Base-by-base conservation (phyloP, 2,888 invertebrate species). In the Nephrotoma appendiculata region DNA sequence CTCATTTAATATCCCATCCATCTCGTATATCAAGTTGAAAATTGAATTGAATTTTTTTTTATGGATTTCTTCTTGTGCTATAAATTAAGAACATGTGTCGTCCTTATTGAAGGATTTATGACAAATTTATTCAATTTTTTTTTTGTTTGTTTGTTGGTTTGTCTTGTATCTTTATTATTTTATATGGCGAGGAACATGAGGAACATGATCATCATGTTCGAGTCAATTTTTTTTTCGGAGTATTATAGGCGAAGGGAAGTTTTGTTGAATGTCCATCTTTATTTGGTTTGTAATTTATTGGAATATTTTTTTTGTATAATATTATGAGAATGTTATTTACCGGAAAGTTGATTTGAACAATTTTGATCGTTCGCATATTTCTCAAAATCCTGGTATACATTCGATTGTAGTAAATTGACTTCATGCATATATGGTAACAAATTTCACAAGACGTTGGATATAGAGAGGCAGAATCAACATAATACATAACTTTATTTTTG, bases 71-170 rank as follows among this genome's bases (percentile, higher is more conserved):
- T 85, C 42, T 85, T 85, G 42, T 44, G 85, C 87, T 86, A 87
- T 87, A 87, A 87, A 87, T 87, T 87, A 86, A 71, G 87, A 86
- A 87, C 86, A 85, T 86, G 86, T 87, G 87, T 87, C 87, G 71
- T 57, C 87, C 87, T 85, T 57, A 57, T 43, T 87, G 87, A 87
- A 87, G 87, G 87, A 87, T 87, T 87, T 87, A 87, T 87, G 87
- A 87, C 87, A 86, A 87, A 87, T 87, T 87, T 87, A 87, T 87
- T 87, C 86, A 85, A 86, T n/a, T 87, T 86, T 44, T 44, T 43
- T 85, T 44, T 11, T 45, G 44, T 41, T 83, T 84, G n/a, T 84
- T 84, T 42, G 43, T 42, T 42, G 11, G 48, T 12, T 48, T 48
- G 41, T 84, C n/a, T 84, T 84, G 84, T 84, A 71, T 71, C 71